phyloP scores from a whole-genome alignment of 2,797 vertebrate species.

The Caiman crocodilus region DNA sequence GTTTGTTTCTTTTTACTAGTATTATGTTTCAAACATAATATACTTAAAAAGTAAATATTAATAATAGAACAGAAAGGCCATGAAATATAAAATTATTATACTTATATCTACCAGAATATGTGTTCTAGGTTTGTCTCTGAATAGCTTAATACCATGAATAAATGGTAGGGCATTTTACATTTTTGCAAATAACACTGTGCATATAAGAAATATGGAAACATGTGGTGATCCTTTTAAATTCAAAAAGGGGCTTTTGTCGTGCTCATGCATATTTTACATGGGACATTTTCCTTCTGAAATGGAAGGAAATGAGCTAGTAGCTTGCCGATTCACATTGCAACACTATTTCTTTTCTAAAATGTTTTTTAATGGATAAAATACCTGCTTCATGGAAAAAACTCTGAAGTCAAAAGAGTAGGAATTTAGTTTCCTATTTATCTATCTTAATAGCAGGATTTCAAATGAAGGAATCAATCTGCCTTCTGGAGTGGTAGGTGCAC shows the following conservation, averaged over 20 bases:
- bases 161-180: neutral
- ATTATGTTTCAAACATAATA: neutral
- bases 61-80: neutral
- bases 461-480: neutral
- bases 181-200: neutral
- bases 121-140: neutral
- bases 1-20: neutral
- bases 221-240: conserved; percentile 35
- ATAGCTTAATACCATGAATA: neutral
- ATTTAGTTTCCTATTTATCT: conserved; percentile 28
- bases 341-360: conserved; percentile 29
- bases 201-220: conserved; percentile 6
- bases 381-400: neutral
- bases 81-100: neutral
- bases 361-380: conserved; percentile 28
- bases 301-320: conserved; percentile 21
- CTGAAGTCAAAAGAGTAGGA: neutral
- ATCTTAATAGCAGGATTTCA: conserved; percentile 17
- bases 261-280: conserved; percentile 8
- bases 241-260: conserved; percentile 6
- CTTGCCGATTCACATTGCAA: conserved; percentile 7
- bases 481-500: neutral
- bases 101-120: neutral
- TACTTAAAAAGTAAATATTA: neutral
- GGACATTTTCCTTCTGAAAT: conserved; percentile 42